phyloP scores from a whole-genome alignment of 2,113 vertebrate genomes.

The Rhabdornis inornatus region DNA sequence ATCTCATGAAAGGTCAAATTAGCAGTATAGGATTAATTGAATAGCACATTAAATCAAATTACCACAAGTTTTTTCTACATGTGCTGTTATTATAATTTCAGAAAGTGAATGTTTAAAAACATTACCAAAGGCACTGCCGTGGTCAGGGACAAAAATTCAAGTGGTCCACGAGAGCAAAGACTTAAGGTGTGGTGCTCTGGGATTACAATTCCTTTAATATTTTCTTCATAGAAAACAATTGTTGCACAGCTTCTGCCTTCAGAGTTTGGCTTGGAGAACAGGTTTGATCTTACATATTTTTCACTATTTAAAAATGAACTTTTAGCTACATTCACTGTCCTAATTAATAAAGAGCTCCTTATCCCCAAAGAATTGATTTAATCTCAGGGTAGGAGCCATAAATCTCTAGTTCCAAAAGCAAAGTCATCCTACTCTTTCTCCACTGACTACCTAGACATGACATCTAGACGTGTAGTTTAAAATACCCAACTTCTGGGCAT shows the following conservation, averaged over 20 bases:
- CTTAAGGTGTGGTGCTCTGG: not conserved
- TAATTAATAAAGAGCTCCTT: not conserved
- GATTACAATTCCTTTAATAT: not conserved
- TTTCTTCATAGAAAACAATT: not conserved
- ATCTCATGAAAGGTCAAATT: not conserved
- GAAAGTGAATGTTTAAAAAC: not conserved
- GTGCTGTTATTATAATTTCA: not conserved
- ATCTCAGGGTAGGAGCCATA: not conserved
- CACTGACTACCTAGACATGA: rapidly evolving
- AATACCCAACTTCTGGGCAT: not conserved
- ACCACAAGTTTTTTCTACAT: not conserved
- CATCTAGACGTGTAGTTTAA: rapidly evolving
- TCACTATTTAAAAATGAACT: not conserved
- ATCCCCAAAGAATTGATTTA: not conserved
- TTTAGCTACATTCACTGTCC: not conserved
- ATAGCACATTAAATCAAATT: not conserved
- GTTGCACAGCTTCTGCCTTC: not conserved
- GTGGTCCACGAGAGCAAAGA: not conserved
- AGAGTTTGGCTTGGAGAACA: rapidly evolving
- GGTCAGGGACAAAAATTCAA: not conserved
- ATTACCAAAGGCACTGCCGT: not conserved
- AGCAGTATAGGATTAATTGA: not conserved
- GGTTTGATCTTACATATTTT: not conserved
- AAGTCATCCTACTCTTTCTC: not conserved
- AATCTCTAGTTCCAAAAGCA: not conserved